These are phyloP conservation scores for Montipora foliosa DNA, from an alignment of 64 coral and sea anemone species.

Conservation along the genomic window DNA sequence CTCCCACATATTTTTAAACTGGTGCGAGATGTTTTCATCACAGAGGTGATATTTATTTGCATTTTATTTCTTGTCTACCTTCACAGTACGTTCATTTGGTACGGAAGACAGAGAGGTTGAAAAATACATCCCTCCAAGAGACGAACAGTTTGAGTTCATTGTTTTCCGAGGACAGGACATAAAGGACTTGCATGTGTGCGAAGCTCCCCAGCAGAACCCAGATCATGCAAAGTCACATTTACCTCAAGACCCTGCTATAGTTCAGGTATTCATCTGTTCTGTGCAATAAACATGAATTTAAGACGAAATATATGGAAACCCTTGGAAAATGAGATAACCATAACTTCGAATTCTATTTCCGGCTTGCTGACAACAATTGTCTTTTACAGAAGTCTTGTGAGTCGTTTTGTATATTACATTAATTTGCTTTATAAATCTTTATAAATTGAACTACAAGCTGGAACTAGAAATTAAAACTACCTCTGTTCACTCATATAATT, in stretches of 20 bases:
- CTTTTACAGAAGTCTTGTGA: too few relatives aligned
- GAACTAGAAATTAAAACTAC: too few relatives aligned
- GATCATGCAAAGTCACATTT: constrained; percentile 3
- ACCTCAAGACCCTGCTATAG: constrained; percentile 87
- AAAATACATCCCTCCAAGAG: constrained; percentile 76
- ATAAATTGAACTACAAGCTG: too few relatives aligned
- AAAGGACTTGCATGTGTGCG: constrained; percentile 87
- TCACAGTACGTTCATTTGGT: constrained; percentile 91
- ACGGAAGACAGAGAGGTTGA: constrained; percentile 87
- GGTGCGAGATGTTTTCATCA: background rate
- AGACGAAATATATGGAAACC: background rate
- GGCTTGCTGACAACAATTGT: too few relatives aligned
- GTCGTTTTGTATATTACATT: too few relatives aligned
- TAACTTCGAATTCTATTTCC: too few relatives aligned
- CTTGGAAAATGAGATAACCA: too few relatives aligned
- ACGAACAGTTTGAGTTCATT: constrained; percentile 97
- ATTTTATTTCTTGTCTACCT: background rate
- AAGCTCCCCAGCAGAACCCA: constrained; percentile 22
- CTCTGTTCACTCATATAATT: too few relatives aligned
- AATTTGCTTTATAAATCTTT: too few relatives aligned
- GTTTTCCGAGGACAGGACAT: constrained; percentile 98
- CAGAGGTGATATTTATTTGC: background rate
- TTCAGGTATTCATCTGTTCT: constrained; percentile 59
- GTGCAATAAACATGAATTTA: background rate
- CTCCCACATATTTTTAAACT: background rate